Evolutionary conservation across 2,113 vertebrate species (phyloP).

Genomic region (Hepsetus odoe): DNA sequence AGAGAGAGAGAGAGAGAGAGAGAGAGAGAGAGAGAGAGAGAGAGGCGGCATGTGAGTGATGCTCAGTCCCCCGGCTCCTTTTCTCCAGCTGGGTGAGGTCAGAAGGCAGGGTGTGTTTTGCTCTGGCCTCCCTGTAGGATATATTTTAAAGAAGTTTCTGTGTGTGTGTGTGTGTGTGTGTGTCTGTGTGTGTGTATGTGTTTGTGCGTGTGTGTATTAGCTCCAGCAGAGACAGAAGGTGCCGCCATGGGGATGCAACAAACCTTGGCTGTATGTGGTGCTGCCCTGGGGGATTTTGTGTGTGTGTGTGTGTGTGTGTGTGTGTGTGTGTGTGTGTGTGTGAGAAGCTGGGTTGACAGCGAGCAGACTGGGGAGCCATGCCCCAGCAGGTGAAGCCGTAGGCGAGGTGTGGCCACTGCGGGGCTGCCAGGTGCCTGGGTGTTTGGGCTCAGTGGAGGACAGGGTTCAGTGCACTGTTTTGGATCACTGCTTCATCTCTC

Average conservation of each 20-base stretch:
- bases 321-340: slow-evolving; percentile 14
- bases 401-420: neutral
- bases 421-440: neutral
- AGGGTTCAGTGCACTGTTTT: neutral
- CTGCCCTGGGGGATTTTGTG: slow-evolving; percentile 13
- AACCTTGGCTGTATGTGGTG: slow-evolving; percentile 32
- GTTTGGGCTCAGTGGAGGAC: neutral
- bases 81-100: slow-evolving; percentile 17
- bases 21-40: no score
- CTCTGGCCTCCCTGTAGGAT: slow-evolving; percentile 36
- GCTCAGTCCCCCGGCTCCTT: slow-evolving; percentile 4
- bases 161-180: slow-evolving; percentile 22
- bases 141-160: slow-evolving; percentile 36
- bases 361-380: slow-evolving; percentile 18
- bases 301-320: no score
- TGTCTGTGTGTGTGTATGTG: no score
- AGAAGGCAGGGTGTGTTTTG: slow-evolving; percentile 22
- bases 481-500: slow-evolving; percentile 11
- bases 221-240: slow-evolving; percentile 39
- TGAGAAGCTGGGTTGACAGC: slow-evolving; percentile 16
- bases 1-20: no score
- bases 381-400: slow-evolving; percentile 25
- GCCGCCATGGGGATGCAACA: slow-evolving; percentile 15
- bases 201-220: no score
- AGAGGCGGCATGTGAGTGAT: no score